These are phyloP conservation scores for Steromphala cineraria DNA, from an alignment of 2,888 invertebrate species.

Conservation along the genomic window DNA sequence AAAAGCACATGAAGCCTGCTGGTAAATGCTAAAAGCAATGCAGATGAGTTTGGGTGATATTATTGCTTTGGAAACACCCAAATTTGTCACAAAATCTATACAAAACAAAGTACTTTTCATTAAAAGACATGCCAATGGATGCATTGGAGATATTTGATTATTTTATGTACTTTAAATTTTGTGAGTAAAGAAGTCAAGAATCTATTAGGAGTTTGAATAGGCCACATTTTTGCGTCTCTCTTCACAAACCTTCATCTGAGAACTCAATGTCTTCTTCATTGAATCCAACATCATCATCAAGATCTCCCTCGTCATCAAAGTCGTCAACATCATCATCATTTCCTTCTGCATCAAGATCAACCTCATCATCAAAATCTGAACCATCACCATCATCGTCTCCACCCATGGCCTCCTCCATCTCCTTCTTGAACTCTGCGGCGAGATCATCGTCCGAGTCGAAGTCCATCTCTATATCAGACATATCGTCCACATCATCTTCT, in stretches of 20 bases:
- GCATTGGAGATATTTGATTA: too few species aligned
- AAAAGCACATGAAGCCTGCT: too few species aligned
- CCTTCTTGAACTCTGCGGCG: constrained; percentile 64
- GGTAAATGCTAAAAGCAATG: too few species aligned
- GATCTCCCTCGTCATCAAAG: constrained; percentile 5
- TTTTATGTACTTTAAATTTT: too few species aligned
- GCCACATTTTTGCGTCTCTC: too few species aligned
- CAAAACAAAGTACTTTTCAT: too few species aligned
- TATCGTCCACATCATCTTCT: constrained; percentile 53
- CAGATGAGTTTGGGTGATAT: too few species aligned
- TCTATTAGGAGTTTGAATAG: too few species aligned
- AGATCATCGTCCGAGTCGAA: constrained; percentile 66
- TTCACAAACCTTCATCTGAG: constrained; percentile 55
- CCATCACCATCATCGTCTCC: constrained; percentile 52
- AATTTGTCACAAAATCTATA: too few species aligned
- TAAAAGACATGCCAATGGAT: too few species aligned
- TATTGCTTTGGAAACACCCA: too few species aligned
- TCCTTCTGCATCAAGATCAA: constrained; percentile 41
- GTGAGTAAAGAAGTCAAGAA: too few species aligned
- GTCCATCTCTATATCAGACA: constrained; percentile 65
- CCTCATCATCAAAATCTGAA: constrained; percentile 56
- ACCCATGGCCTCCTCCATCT: constrained; percentile 49
- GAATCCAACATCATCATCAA: constrained; percentile 44
- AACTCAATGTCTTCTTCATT: constrained; percentile 65
- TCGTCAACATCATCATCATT: constrained; percentile 27